A percentile compares a stretch with the other conserved stretches of the same genome.
Evolutionary conservation across 2,888 invertebrate species (phyloP).

Genomic region (Parnassius mnemosyne): DNA sequence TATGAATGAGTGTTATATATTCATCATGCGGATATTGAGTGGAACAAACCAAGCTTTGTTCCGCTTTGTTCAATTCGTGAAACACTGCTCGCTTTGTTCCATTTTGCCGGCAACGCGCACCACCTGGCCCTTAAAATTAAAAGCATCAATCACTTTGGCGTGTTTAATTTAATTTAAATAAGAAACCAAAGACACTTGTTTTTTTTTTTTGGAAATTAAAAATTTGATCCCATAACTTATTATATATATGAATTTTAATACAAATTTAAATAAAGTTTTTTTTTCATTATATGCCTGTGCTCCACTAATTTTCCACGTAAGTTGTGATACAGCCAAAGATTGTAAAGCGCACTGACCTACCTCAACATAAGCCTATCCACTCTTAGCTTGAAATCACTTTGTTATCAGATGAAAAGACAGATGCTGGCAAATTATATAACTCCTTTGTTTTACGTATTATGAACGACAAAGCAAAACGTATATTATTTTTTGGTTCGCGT

Average conservation of each 20-base stretch:
- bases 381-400: no score
- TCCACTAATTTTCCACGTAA: no score
- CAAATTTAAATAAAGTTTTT: not conserved
- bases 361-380: no score
- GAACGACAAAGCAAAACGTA: no score
- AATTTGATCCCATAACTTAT: not conserved
- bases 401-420: no score
- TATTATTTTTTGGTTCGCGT: no score
- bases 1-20: conserved; percentile 19
- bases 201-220: not conserved
- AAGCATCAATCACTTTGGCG: conserved; percentile 24
- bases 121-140: conserved; percentile 30
- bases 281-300: not conserved
- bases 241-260: not conserved
- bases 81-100: conserved; percentile 46
- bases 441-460: no score
- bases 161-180: conserved; percentile 4
- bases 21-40: conserved; percentile 22
- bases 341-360: no score
- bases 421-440: no score
- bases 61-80: conserved; percentile 39
- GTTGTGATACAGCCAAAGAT: no score
- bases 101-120: conserved; percentile 33
- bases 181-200: no score
- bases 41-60: conserved; percentile 40